Evolutionary conservation across 1,140 invertebrate species (phyloP), one percentile per base, ranked within the genome.

Genomic region (Himalopsyche phryganea): DNA sequence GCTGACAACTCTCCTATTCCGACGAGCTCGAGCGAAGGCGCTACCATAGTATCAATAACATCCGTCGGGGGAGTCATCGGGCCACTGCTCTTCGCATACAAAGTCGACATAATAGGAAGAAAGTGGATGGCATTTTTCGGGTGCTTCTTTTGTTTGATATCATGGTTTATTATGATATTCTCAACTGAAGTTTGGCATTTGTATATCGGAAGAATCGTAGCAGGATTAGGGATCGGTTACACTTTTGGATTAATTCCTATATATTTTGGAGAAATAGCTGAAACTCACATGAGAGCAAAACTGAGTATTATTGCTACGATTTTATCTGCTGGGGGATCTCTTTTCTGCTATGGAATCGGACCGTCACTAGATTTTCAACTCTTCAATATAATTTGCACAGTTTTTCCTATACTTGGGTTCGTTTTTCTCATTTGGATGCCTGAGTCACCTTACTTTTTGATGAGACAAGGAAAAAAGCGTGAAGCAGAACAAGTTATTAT

Each of bases 391-490:
- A 32, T 51, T 0, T 68, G 66, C 44, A 69, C 78, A 1, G 59
- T 79, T 1, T 80, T 85, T 58, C 85, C 85, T 0, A 58, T 85
- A 1, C 58, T 82, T 0, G 81, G 83, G 10, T 78, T 85, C 32
- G 38, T 76, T 0, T 74, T 80, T 1, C 72, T 87, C 0, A 79
- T 78, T 46, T 72, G 85, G 58, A 80, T 88, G 7, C 85, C 85
- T 0, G 86, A 88, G 69, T 85, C 82, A 63, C 85, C 86, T 1
- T 76, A 83, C 52, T 87, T 85, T 85, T 69, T 87, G 3, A 73
- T 77, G 70, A 76, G 70, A 0, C 80, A 82, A 64, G 77, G 80
- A 17, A 74, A 77, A n/a, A 64, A 79, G 15, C 60, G 69, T 4
- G 81, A 83, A 45, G 78, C 78, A 0, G 68, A 75, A 48, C 71